These are phyloP conservation scores for Sisor rabdophorus DNA, from an alignment of 2,113 vertebrate genomes.

Conservation along the genomic window DNA sequence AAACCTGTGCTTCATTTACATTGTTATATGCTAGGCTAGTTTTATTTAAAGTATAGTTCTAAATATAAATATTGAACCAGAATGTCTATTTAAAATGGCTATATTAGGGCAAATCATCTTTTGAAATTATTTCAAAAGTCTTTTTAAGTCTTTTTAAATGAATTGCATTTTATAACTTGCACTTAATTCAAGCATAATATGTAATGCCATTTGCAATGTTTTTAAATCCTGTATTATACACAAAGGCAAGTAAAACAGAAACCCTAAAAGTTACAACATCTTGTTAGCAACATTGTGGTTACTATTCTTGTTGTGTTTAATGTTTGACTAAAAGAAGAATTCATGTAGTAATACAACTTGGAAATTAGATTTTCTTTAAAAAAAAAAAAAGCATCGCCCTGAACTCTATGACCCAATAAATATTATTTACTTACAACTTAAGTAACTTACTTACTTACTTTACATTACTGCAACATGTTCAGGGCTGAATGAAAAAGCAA, in stretches of 20 bases:
- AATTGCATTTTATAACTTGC: neutral
- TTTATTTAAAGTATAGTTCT: too few relatives aligned
- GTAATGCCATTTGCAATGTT: neutral
- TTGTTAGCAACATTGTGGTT: neutral
- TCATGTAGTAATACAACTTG: neutral
- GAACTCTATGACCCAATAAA: slow-evolving; percentile 17
- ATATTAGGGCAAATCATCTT: neutral
- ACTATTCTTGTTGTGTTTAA: slow-evolving; percentile 15
- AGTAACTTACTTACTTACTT: too few relatives aligned
- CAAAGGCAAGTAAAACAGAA: neutral
- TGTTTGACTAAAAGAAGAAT: slow-evolving; percentile 20
- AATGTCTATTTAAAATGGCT: neutral
- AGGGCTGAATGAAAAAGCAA: slow-evolving; percentile 61
- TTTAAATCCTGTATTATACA: neutral
- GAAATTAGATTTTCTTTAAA: neutral
- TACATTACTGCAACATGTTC: slow-evolving; percentile 60
- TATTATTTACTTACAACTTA: slow-evolving; percentile 1
- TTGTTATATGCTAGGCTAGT: too few relatives aligned
- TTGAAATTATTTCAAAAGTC: neutral
- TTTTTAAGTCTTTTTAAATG: neutral
- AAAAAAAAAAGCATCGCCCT: slow-evolving; percentile 11
- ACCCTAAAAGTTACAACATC: neutral
- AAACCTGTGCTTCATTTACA: slow-evolving; percentile 2
- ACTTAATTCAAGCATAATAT: neutral
- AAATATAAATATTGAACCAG: neutral